Percentiles rank a stretch among this genome's conserved stretches.
These are phyloP conservation scores for Nomada fabriciana DNA, from an alignment of 2,888 invertebrate genomes.

Conservation along the genomic window DNA sequence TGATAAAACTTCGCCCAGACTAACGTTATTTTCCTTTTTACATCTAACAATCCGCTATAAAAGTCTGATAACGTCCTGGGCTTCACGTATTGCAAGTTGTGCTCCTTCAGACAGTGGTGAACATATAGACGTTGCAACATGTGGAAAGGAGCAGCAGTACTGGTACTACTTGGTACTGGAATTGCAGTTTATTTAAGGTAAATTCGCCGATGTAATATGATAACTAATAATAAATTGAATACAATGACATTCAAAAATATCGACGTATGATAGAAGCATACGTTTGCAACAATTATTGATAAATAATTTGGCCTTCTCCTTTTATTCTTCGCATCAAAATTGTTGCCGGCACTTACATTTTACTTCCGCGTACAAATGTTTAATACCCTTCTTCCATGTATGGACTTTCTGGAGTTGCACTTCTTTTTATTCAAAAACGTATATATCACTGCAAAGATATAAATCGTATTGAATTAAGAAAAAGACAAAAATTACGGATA, in stretches of 20 bases:
- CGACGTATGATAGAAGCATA: neutral
- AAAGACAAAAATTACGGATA: no score
- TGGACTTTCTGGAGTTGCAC: neutral
- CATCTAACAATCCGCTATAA: neutral
- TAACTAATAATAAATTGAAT: neutral
- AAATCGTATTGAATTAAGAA: no score
- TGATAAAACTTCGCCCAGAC: neutral
- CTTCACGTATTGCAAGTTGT: neutral
- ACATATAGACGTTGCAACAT: neutral
- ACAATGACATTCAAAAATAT: neutral
- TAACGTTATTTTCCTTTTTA: neutral
- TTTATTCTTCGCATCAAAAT: neutral
- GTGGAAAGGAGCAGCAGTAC: slow-evolving; percentile 12
- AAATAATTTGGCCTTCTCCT: neutral
- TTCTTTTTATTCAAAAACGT: neutral
- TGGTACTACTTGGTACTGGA: slow-evolving; percentile 1
- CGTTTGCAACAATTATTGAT: no score
- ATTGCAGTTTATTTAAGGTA: neutral
- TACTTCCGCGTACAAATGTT: neutral
- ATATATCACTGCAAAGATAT: no score
- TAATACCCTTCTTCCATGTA: neutral
- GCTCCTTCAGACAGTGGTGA: neutral
- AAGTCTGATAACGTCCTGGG: neutral
- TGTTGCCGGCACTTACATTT: neutral
- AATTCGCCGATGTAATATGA: neutral